Conservation (phyloP, 2,888 invertebrate genomes). For the Orgyia antiqua region DNA sequence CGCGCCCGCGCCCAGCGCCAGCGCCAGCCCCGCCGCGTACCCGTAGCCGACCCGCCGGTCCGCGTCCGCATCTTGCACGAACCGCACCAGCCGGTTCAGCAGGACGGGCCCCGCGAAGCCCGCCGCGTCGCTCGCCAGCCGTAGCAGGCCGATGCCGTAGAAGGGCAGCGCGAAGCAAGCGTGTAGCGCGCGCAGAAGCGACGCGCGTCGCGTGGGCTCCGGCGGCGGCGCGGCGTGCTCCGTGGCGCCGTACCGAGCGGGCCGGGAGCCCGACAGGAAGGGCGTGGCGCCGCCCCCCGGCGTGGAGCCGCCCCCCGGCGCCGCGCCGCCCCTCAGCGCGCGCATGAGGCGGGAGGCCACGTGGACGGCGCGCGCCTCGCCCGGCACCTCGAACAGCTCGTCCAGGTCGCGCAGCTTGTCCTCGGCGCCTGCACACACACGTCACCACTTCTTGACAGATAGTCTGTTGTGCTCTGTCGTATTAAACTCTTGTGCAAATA, state of each 20-base stretch:
- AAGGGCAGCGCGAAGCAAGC: conserved; percentile 88
- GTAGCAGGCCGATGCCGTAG: conserved; percentile 89
- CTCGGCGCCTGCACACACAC: conserved; percentile 78
- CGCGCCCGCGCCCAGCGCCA: conserved; percentile 77
- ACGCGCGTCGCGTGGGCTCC: conserved; percentile 53
- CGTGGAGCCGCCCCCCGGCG: too few species aligned
- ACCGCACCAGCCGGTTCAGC: conserved; percentile 88
- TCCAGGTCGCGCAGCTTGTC: conserved; percentile 85
- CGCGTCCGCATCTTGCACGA: conserved; percentile 85
- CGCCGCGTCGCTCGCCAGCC: conserved; percentile 88
- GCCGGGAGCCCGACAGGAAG: too few species aligned
- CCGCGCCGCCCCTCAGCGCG: too few species aligned
- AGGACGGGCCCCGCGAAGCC: conserved; percentile 94
- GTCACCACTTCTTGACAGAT: too few species aligned
- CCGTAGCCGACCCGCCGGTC: conserved; percentile 64
- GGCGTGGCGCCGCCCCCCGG: too few species aligned
- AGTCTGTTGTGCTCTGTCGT: too few species aligned
- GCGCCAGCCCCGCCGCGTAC: conserved; percentile 58
- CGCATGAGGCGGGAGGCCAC: too few species aligned
- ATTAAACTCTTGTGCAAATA: too few species aligned
- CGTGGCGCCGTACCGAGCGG: conserved; percentile 64
- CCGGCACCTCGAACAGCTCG: conserved; percentile 90
- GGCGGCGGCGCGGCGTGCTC: conserved; percentile 54
- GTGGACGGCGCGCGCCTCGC: too few species aligned
- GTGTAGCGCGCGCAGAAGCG: conserved; percentile 84